Evolutionary conservation across 2,113 vertebrate genomes (phyloP), one percentile per base, ranked within the genome.

Genomic region (Dendrocopos noguchii): DNA sequence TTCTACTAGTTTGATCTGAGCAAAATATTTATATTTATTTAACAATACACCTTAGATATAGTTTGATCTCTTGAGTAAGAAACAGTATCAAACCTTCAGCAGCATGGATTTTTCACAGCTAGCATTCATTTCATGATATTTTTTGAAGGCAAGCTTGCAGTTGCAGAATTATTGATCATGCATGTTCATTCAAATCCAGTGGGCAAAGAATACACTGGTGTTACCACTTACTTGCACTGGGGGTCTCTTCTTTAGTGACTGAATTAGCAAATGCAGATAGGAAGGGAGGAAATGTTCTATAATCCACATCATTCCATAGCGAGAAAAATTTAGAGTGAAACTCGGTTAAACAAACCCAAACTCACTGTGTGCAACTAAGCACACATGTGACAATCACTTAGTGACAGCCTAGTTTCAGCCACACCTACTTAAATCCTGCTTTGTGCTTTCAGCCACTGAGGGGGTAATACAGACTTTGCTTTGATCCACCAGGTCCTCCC

Each of bases 371-470:
- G 34, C 42, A 67, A 9, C 46, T 67, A 19, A 75, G 55, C 7
- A 4, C 34, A 12, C 0, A 1, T 59, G 6, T 6, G 21, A 34
- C 18, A 46, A 29, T 31, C 25, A 6, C 29, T 31, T 21, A 44
- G 17, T 52, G 46, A 72, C 24, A 27, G 18, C 9, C 11, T 5
- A 10, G 0, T 33, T 24, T 36, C 31, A 61, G 42, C 60, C 34
- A 29, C 24, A 18, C 12, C 36, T 47, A 12, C 42, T 22, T 22
- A 31, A 14, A 17, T 66, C 24, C 25, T 75, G 39, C 29, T 47
- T 55, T 36, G 63, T 56, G 21, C 31, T 81, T 67, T 63, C 21
- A 78, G 65, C 25, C 25, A 24, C 10, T 20, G 42, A 59, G 31
- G n/a, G 25, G 7, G 11, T 76, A 63, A 52, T 21, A 21, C 9